Evolutionary conservation across 53 echinoderm and acorn worm genomes (phyloP).

Genomic region (Echinometra lucunter): DNA sequence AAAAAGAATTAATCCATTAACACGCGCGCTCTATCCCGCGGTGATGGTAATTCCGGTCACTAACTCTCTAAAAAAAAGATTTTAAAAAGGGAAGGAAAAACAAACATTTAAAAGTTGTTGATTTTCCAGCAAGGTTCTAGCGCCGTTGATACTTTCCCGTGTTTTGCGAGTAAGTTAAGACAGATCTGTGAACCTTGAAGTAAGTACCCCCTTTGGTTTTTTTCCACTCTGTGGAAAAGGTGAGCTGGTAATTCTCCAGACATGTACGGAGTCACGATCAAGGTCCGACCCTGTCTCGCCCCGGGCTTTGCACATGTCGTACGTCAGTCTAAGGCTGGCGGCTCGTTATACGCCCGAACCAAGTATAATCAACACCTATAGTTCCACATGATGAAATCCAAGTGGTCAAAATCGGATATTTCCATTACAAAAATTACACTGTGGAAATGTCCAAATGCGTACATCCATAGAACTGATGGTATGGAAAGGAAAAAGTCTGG

Average conservation of each 20-base stretch:
- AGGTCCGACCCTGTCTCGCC: not conserved
- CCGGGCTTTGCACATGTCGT: slow-evolving; percentile 41
- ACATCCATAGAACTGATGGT: not conserved
- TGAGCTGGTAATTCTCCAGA: slow-evolving; percentile 54
- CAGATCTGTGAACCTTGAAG: slow-evolving; percentile 41
- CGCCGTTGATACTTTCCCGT: slow-evolving; percentile 37
- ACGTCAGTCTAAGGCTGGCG: slow-evolving; percentile 6
- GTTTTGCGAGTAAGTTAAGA: slow-evolving; percentile 50
- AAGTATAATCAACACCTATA: slow-evolving; percentile 31
- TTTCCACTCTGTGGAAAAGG: not conserved
- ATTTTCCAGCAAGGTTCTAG: slow-evolving; percentile 50
- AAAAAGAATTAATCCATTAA: slow-evolving; percentile 68
- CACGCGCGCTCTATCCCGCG: slow-evolving; percentile 57
- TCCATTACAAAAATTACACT: not conserved
- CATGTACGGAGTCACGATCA: slow-evolving; percentile 46
- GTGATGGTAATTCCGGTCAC: slow-evolving; percentile 61
- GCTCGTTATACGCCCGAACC: slow-evolving; percentile 54
- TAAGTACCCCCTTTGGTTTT: slow-evolving; percentile 51
- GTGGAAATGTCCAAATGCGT: not conserved
- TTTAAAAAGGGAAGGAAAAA: slow-evolving; percentile 40
- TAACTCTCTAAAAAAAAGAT: not conserved
- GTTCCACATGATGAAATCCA: not conserved
- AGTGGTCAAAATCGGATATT: slow-evolving; percentile 41
- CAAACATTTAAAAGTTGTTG: slow-evolving; percentile 51
- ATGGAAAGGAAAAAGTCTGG: not conserved